These are phyloP conservation scores for Allobates femoralis DNA, from an alignment of 2,797 vertebrate genomes.

Conservation along the genomic window DNA sequence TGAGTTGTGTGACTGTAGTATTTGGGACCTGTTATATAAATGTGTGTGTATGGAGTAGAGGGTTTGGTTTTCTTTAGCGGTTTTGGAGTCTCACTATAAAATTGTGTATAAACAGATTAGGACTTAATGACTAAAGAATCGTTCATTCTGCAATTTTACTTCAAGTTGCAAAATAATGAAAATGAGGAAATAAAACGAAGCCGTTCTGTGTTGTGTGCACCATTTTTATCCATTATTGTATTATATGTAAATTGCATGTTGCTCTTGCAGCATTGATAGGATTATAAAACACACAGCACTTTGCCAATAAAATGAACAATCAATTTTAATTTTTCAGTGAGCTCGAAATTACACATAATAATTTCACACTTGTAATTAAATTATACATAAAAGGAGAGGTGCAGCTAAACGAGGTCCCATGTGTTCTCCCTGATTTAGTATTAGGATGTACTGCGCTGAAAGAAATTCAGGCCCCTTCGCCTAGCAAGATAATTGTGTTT, in stretches of 20 bases:
- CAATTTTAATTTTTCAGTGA: conserved; percentile 27
- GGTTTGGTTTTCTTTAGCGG: neutral
- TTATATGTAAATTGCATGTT: neutral
- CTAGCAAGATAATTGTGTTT: conserved; percentile 69
- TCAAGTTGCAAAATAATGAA: neutral
- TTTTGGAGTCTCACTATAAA: neutral
- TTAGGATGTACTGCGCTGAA: conserved; percentile 50
- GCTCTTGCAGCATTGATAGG: neutral
- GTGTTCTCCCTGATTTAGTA: conserved; percentile 59
- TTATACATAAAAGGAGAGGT: conserved; percentile 49
- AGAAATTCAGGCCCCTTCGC: conserved; percentile 49
- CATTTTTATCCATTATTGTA: neutral
- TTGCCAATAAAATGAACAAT: conserved; percentile 33
- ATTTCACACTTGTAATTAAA: conserved; percentile 58
- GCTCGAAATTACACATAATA: conserved; percentile 41
- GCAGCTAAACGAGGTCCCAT: conserved; percentile 59
- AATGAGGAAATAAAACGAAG: neutral
- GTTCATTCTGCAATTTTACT: neutral
- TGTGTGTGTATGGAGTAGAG: neutral
- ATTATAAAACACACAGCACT: neutral
- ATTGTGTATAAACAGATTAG: neutral
- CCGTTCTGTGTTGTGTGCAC: neutral
- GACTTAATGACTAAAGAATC: no score
- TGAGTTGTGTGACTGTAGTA: neutral
- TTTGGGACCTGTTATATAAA: neutral